Percentiles rank a stretch among this genome's conserved stretches.
Evolutionary conservation across 2,113 vertebrate species (phyloP).

Genomic region (Cisticola juncidis): DNA sequence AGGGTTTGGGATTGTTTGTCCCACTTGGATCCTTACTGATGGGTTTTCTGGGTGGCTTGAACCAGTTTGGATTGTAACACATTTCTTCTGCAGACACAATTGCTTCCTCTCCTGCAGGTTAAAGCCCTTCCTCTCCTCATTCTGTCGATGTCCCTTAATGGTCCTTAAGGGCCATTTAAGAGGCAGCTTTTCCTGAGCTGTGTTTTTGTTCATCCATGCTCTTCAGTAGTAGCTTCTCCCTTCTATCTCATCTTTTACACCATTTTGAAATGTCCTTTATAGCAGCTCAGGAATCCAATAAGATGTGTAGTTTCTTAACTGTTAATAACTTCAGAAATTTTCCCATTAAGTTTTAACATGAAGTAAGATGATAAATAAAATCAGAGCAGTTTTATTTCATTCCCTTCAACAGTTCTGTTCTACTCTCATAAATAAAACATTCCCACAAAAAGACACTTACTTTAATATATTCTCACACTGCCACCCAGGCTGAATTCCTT

Average conservation of each 20-base stretch:
- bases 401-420: not conserved
- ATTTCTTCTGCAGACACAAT: not conserved
- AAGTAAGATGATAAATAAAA: not conserved
- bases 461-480: not conserved
- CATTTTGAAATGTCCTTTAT: not conserved
- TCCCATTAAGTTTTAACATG: not conserved
- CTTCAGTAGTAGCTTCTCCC: not conserved
- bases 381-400: not conserved
- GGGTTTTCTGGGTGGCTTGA: not conserved
- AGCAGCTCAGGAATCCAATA: not conserved
- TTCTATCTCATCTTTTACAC: not conserved
- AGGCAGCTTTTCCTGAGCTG: not conserved
- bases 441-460: not conserved
- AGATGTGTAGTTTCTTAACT: not conserved
- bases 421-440: conserved; percentile 18
- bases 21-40: not conserved
- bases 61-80: not conserved
- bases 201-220: not conserved
- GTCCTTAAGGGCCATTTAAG: not conserved
- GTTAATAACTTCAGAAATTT: not conserved
- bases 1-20: not conserved
- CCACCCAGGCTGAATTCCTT: not conserved
- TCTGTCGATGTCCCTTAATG: not conserved
- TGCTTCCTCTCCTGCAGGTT: not conserved
- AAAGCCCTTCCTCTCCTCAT: not conserved